These are phyloP conservation scores for Dasypogon diadema DNA, from an alignment of 2,888 invertebrate genomes.

Conservation along the genomic window DNA sequence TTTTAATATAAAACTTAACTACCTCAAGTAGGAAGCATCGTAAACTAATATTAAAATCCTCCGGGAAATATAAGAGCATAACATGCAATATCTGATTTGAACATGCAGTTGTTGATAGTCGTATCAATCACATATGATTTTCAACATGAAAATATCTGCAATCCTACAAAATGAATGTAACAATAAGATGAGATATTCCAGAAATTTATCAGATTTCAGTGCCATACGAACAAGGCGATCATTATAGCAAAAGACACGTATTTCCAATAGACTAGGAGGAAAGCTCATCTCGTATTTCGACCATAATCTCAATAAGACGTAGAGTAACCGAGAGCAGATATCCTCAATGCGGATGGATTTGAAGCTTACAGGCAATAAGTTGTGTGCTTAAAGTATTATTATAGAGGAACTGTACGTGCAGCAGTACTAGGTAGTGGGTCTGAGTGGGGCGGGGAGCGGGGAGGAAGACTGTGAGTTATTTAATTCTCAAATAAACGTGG, in stretches of 20 bases:
- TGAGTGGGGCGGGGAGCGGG: not conserved
- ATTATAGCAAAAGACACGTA: conserved; percentile 12
- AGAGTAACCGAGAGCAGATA: not conserved
- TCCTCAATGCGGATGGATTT: conserved; percentile 33
- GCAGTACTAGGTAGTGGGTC: not conserved
- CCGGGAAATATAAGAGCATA: too few relatives aligned
- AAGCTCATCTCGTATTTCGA: conserved; percentile 27
- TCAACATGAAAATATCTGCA: too few relatives aligned
- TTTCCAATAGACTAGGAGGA: conserved; percentile 9
- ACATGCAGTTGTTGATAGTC: too few relatives aligned
- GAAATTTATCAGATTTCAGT: not conserved
- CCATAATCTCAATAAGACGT: conserved; percentile 13
- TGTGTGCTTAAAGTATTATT: conserved; percentile 11
- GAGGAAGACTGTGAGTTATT: not conserved
- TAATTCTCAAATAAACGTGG: conserved; percentile 16
- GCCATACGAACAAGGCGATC: not conserved
- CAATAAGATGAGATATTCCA: not conserved
- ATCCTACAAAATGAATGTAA: conserved; percentile 1
- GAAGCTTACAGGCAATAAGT: conserved; percentile 39
- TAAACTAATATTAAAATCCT: too few relatives aligned
- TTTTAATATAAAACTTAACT: too few relatives aligned
- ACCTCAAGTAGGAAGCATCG: too few relatives aligned
- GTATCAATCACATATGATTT: too few relatives aligned
- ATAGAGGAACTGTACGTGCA: not conserved
- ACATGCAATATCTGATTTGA: too few relatives aligned